Evolutionary conservation across 2,888 invertebrate genomes (phyloP), one percentile per base, ranked within the genome.

Genomic region (Odontocolon sp.): DNA sequence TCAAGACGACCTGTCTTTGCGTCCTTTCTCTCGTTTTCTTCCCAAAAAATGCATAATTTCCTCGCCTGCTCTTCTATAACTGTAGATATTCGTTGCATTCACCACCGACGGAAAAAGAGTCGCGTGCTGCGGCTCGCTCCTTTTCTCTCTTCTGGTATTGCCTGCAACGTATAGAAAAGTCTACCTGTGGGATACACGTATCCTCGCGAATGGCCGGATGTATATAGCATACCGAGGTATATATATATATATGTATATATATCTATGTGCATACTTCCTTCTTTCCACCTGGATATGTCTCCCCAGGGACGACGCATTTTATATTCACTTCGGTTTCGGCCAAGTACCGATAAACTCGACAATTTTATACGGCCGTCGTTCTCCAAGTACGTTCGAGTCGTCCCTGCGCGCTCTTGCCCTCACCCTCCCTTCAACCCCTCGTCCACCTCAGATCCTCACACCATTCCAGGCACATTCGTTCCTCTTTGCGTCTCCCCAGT

Each of bases 321-420:
- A 83, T 79, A 82, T 83, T 83, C 82, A 83, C 82, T 83, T 81
- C 81, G 78, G 81, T 78, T 77, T 77, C 79, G 71, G 72, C 72
- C 78, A 80, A 83, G 82, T 81, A 79, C 81, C 82, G 82, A 83
- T 83, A 83, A 83, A 83, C 78, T 83, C 75, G 72, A 80, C 79
- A 82, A 81, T 82, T 83, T 83, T 82, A 83, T 83, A 81, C 66
- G 80, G 68, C 68, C 68, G 68, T 74, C 74, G 73, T 70, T 73
- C 50, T 54, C 73, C 57, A 33, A 64, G 76, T 68, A 72, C 77
- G 42, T 67, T 66, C 40, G 18, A 77, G 45, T 38, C 54, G 69
- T 70, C 66, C 28, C 14, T 50, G 36, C 40, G 64, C 40, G 57
- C 28, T 59, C 52, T 50, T 38, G 40, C 23, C 54, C 38, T 57